Base-by-base conservation (phyloP, 2,888 invertebrate genomes). In the Argyresthia goedartella region DNA sequence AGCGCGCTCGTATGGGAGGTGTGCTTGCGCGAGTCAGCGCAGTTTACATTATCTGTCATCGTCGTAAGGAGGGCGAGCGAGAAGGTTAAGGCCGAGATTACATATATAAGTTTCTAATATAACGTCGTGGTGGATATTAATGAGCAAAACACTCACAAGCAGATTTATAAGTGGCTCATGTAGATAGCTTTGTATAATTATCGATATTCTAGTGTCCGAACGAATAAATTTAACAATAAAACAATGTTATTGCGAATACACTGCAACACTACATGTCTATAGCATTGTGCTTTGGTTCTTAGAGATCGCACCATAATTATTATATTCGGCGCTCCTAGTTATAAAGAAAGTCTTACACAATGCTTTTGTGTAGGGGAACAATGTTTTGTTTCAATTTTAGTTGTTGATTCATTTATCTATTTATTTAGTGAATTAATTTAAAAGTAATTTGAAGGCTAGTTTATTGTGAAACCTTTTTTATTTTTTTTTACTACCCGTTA, bases 141-240 rank as follows among this genome's bases (percentile, higher is more conserved):
- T 60, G 57, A 50, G 64, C 67, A 67, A 67, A 66, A 68, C 62
- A 45, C 33, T 34, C 41, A 65, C 57, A 65, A 69, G 66, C 72
- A 68, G 71, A 25, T 25, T 25, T 25, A 6, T 69, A 69, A 67
- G 74, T 74, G 81, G 82, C 84, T 85, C 86, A 76, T 85, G 86
- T 85, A 85, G 86, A 86, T 86, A 86, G 86, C 85, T 85, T 84
- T 75, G 81, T 84, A 81, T 52, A 80, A 84, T 81, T 81, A 80
- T 77, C 79, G 75, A 77, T 84, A 79, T 81, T 8, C 78, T 85
- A 84, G 82, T 79, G 74, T 82, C 76, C 67, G 76, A 76, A 76
- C 65, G 73, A 74, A 73, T 73, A 67, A 69, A 71, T 56, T 65
- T 61, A 62, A 61, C 11, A 69, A 69, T 66, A 63, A 73, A 69